These are phyloP conservation scores for Rhagoletis pomonella DNA, from an alignment of 1,140 invertebrate genomes.

Conservation along the genomic window DNA sequence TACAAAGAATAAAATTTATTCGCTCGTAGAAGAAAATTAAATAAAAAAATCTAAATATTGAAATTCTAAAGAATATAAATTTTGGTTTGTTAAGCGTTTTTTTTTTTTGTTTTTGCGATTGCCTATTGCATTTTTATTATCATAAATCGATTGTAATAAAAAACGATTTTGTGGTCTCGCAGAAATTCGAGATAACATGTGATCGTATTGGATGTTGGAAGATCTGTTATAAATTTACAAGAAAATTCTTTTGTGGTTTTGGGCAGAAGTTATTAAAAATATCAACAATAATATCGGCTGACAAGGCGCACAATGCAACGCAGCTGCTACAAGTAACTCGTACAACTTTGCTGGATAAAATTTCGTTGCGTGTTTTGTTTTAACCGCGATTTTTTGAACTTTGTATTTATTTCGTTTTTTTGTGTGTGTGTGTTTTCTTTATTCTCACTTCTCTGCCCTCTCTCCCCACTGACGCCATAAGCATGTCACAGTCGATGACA, in stretches of 20 bases:
- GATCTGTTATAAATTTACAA: background rate
- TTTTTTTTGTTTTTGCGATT: no score
- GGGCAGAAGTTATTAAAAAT: constrained; percentile 8
- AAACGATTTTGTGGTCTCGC: background rate
- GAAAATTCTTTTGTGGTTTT: background rate
- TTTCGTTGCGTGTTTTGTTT: background rate
- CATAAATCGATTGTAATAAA: no score
- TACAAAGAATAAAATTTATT: background rate
- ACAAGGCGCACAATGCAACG: background rate
- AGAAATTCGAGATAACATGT: background rate
- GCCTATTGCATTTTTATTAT: background rate
- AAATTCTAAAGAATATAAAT: constrained; percentile 13
- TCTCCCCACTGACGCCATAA: background rate
- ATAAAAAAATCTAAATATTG: background rate
- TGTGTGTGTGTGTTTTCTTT: no score
- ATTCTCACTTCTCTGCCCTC: background rate
- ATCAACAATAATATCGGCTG: background rate
- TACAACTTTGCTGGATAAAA: background rate
- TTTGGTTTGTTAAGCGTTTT: background rate
- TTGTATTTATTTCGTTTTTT: no score
- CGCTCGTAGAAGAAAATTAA: background rate
- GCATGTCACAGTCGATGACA: constrained; percentile 39
- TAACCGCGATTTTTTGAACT: background rate
- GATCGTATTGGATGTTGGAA: background rate
- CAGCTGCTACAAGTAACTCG: no score